These are phyloP conservation scores for Lordiphosa collinella DNA, from an alignment of 1,140 invertebrate genomes.

Conservation along the genomic window DNA sequence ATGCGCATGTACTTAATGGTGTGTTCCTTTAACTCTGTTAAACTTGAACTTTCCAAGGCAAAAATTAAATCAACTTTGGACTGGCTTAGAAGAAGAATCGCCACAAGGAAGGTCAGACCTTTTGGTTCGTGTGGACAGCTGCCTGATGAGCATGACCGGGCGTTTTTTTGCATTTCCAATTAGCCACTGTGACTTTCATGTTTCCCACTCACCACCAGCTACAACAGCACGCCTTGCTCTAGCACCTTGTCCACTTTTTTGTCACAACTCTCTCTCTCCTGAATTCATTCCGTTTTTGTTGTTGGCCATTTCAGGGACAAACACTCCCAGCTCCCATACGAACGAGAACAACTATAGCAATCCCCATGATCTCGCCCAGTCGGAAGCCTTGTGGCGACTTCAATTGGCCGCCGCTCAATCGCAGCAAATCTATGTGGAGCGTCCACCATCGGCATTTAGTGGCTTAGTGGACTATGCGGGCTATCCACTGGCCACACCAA, in stretches of 20 bases:
- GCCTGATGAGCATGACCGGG: slow-evolving; percentile 38
- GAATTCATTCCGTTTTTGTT: slow-evolving; percentile 4
- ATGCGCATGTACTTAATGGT: too few species aligned
- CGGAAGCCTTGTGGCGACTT: slow-evolving; percentile 94
- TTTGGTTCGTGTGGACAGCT: slow-evolving; percentile 30
- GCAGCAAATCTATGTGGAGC: slow-evolving; percentile 78
- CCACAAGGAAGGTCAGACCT: too few species aligned
- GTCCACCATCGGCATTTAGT: slow-evolving; percentile 69
- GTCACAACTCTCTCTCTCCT: background rate
- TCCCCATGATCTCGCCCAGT: slow-evolving; percentile 89
- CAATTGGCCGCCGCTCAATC: slow-evolving; percentile 86
- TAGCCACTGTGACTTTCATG: slow-evolving; percentile 59
- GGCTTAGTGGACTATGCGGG: slow-evolving; percentile 69
- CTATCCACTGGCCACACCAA: slow-evolving; percentile 36
- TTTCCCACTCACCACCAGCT: slow-evolving; percentile 24
- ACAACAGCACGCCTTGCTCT: slow-evolving; percentile 18
- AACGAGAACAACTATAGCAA: slow-evolving; percentile 92
- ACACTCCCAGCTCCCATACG: slow-evolving; percentile 32
- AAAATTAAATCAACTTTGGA: too few species aligned
- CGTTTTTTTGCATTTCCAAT: slow-evolving; percentile 48
- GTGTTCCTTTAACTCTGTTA: too few species aligned
- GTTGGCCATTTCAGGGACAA: slow-evolving; percentile 49
- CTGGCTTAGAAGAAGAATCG: too few species aligned
- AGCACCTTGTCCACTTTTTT: slow-evolving; percentile 11
- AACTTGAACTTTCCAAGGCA: background rate